A percentile compares a stretch with the other conserved stretches of the same genome.
These are phyloP conservation scores for Sorex maritimensis DNA, from an alignment of 2,797 vertebrate species.

Conservation along the genomic window DNA sequence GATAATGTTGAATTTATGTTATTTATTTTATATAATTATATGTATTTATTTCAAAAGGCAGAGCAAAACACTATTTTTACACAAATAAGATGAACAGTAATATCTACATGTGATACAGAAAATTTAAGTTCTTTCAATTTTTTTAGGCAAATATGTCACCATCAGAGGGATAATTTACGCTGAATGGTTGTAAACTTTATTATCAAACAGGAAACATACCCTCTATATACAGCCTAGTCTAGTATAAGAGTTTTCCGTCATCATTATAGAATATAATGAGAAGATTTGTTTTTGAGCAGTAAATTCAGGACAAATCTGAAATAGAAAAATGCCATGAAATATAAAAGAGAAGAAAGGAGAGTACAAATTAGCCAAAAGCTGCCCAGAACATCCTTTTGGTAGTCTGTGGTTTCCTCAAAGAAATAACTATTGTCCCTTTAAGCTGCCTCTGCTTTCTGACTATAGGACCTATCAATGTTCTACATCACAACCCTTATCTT, in stretches of 20 bases:
- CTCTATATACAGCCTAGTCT: not conserved
- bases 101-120: not conserved
- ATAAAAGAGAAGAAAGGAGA: not conserved
- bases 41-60: not conserved
- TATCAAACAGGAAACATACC: not conserved
- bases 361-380: not conserved
- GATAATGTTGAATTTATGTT: conserved; percentile 12
- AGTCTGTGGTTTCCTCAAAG: not conserved
- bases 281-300: conserved; percentile 13
- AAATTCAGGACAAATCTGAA: not conserved
- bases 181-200: conserved; percentile 23
- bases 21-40: not conserved
- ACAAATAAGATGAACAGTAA: conserved; percentile 17
- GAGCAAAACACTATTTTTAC: not conserved
- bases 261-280: not conserved
- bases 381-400: conserved; percentile 9
- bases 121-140: not conserved
- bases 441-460: not conserved
- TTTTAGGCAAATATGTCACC: not conserved
- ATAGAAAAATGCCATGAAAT: not conserved
- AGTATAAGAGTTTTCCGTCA: not conserved
- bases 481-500: not conserved
- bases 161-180: not conserved
- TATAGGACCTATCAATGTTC: conserved; percentile 1
- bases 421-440: conserved; percentile 1